Conservation (phyloP, 92 coral and sea anemone genomes). For the Pocillopora meandrina region DNA sequence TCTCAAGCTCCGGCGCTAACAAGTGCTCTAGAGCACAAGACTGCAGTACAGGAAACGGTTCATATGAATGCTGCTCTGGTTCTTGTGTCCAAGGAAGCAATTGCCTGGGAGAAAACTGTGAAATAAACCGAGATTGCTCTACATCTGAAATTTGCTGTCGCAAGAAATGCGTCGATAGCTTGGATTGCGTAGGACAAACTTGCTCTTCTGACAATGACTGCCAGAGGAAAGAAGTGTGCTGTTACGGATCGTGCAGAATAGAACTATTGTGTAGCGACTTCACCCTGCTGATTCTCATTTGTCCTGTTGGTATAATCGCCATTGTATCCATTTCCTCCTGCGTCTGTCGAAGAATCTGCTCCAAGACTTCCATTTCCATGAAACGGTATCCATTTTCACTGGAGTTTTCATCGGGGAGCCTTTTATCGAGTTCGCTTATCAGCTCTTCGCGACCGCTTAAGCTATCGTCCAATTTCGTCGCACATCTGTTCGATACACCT, state of each 20-base stretch:
- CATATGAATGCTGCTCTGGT: neutral
- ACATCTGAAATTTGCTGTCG: constrained; percentile 10
- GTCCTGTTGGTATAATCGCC: neutral
- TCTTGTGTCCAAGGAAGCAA: neutral
- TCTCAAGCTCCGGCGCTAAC: neutral
- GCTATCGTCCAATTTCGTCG: too few relatives aligned
- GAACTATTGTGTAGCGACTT: neutral
- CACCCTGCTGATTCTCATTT: neutral
- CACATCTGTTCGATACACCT: too few relatives aligned
- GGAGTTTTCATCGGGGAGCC: neutral
- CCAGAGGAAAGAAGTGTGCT: constrained; percentile 15
- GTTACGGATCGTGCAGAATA: constrained; percentile 1
- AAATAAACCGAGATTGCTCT: constrained; percentile 1
- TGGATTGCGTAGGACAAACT: neutral
- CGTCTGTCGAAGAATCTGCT: neutral
- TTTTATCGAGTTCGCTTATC: neutral
- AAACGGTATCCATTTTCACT: neutral
- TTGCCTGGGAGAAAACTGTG: neutral
- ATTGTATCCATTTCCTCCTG: neutral
- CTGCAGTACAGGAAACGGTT: neutral
- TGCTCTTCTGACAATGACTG: constrained; percentile 11
- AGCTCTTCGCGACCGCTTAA: too few relatives aligned
- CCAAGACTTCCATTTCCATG: neutral
- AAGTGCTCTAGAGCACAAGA: neutral
- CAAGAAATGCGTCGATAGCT: neutral